Conservation (phyloP, 2,113 vertebrate species). For the Ornithorhynchus anatinus region DNA sequence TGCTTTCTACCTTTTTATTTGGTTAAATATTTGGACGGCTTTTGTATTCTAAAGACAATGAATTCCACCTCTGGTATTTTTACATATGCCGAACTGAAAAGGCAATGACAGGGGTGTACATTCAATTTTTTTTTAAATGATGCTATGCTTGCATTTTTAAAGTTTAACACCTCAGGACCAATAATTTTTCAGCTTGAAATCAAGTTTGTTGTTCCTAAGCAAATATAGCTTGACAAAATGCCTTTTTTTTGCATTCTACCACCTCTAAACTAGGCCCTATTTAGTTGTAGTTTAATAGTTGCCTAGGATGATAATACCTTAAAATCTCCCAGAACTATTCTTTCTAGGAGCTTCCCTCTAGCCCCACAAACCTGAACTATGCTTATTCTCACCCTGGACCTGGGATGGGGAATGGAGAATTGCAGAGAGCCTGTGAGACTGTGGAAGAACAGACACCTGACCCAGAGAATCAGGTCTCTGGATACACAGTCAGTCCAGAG, state of each 20-base stretch:
- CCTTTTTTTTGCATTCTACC: not conserved
- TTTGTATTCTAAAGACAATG: conserved; percentile 34
- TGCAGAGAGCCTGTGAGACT: too few relatives aligned
- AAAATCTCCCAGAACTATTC: too few relatives aligned
- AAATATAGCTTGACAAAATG: conserved; percentile 15
- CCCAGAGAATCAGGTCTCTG: too few relatives aligned
- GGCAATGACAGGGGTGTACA: not conserved
- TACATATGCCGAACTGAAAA: conserved; percentile 17
- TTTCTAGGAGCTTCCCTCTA: too few relatives aligned
- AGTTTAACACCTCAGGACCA: not conserved
- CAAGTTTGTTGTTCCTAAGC: conserved; percentile 1
- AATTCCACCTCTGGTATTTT: conserved; percentile 21
- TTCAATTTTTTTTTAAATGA: conserved; percentile 22
- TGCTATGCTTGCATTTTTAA: conserved; percentile 9
- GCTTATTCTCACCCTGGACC: too few relatives aligned
- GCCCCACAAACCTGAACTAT: too few relatives aligned
- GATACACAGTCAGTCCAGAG: too few relatives aligned
- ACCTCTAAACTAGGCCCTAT: too few relatives aligned
- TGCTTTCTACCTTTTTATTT: not conserved
- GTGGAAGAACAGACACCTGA: too few relatives aligned
- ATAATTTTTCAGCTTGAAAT: conserved; percentile 25
- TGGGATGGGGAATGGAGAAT: too few relatives aligned
- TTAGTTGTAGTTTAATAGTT: too few relatives aligned
- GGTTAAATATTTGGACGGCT: conserved; percentile 5
- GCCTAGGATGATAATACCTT: too few relatives aligned